A percentile compares a stretch with the other conserved stretches of the same genome.
Conservation (phyloP, 2,888 invertebrate genomes). For the Troides oblongomaculatus region DNA sequence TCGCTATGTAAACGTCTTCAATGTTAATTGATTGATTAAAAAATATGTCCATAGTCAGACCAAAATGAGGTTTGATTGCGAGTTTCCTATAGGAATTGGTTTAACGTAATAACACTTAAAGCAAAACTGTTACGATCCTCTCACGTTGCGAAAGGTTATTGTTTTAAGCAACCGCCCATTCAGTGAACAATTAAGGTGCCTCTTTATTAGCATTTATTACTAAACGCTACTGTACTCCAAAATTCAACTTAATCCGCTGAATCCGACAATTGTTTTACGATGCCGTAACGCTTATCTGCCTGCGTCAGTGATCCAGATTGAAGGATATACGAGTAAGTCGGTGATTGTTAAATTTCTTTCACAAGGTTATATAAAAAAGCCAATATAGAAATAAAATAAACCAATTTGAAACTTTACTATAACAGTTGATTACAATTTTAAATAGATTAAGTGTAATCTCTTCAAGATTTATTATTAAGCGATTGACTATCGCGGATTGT, state of each 20-base stretch:
- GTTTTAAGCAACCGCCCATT: conserved; percentile 2
- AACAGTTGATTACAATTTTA: too few species aligned
- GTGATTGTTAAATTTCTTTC: background rate
- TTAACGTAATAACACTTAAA: conserved; percentile 2
- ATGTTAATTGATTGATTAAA: too few species aligned
- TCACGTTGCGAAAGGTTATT: background rate
- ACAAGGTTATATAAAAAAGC: background rate
- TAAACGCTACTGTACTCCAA: conserved; percentile 4
- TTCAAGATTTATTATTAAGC: too few species aligned
- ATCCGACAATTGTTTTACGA: conserved; percentile 4
- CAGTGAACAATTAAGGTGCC: conserved; percentile 9
- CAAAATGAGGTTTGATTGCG: background rate
- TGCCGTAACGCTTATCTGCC: background rate
- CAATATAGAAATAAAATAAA: background rate
- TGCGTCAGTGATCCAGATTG: background rate
- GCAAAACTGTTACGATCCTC: conserved; percentile 6
- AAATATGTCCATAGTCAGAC: background rate
- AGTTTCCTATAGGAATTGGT: background rate
- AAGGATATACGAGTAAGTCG: background rate
- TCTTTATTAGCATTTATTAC: conserved; percentile 6
- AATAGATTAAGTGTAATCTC: too few species aligned
- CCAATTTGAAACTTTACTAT: background rate
- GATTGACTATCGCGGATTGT: too few species aligned
- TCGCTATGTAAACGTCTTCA: too few species aligned
- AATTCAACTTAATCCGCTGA: conserved; percentile 14